Evolutionary conservation across 2,888 invertebrate species (phyloP), one percentile per base, ranked within the genome.

Genomic region (Arctia plantaginis): DNA sequence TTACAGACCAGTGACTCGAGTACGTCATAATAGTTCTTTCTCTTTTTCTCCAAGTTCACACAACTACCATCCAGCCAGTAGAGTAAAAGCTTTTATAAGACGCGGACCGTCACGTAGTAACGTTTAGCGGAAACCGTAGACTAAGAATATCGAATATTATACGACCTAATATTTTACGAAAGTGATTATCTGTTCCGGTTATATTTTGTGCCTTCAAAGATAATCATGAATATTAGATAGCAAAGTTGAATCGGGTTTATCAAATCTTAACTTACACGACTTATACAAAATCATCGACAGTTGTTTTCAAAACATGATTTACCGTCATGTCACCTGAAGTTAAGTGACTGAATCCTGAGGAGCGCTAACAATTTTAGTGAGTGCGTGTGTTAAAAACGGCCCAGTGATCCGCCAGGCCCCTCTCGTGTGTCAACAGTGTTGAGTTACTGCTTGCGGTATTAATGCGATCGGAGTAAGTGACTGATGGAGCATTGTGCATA

Each of bases 11-110:
- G 86, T 87, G 80, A 84, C 83, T 88, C 84, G 82, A 82, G 83
- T 89, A 90, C 92, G 91, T 89, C 88, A 90, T 82, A 84, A 90
- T 94, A 90, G 90, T 91, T 95, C 94, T 94, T 92, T 95, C 95
- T 95, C 95, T 95, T 94, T 93, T 93, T 91, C 70, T 89, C 87
- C 91, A 82, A 91, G 91, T 87, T 90, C 79, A 89, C 91, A 91
- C 93, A 92, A 92, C 92, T 94, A 93, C 93, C 92, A 91, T 83
- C 88, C 88, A 88, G 91, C 89, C 92, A 95, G 95, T 95, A 93
- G 93, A 90, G 93, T 92, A 89, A 91, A 90, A 92, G 91, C 92
- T 89, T 88, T 93, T 90, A 86, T 87, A 86, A 85, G 87, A 87
- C 85, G 88, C 90, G 90, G 93, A 91, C 92, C 87, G 89, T 91